Evolutionary conservation across 2,888 invertebrate species (phyloP).

Genomic region (Diadegma fenestrale): DNA sequence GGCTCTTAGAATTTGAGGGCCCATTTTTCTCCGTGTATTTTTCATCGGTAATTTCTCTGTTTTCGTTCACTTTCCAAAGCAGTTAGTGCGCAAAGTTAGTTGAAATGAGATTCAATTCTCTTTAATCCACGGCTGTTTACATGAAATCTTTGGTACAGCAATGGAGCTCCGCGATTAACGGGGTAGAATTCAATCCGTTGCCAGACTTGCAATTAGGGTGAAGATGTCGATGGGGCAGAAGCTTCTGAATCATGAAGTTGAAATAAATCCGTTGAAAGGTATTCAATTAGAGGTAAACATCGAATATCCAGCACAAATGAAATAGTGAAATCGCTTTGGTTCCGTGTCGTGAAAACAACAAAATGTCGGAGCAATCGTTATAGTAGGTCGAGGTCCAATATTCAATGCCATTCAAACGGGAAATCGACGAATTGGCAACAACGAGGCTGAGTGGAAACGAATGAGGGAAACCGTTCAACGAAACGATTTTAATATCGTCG

Average conservation of each 20-base stretch:
- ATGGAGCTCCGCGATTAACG: background rate
- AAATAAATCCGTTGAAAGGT: background rate
- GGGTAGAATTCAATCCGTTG: too few species aligned
- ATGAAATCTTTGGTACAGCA: background rate
- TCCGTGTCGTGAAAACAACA: background rate
- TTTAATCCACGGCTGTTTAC: background rate
- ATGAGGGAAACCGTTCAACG: background rate
- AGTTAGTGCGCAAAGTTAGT: background rate
- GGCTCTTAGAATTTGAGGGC: too few species aligned
- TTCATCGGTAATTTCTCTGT: too few species aligned
- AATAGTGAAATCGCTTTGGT: background rate
- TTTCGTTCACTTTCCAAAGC: too few species aligned
- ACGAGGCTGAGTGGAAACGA: background rate
- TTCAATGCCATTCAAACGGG: background rate
- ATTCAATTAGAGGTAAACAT: background rate
- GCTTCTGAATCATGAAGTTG: background rate
- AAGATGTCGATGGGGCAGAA: background rate
- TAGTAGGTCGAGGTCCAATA: background rate
- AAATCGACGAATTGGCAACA: background rate
- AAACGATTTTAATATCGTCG: conserved; percentile 33
- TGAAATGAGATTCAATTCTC: background rate
- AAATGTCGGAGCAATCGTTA: background rate
- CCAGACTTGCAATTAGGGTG: background rate
- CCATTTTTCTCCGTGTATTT: too few species aligned
- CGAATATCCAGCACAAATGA: background rate